Evolutionary conservation across 1,140 invertebrate species (phyloP).

Genomic region (Leptonema lineaticorne): DNA sequence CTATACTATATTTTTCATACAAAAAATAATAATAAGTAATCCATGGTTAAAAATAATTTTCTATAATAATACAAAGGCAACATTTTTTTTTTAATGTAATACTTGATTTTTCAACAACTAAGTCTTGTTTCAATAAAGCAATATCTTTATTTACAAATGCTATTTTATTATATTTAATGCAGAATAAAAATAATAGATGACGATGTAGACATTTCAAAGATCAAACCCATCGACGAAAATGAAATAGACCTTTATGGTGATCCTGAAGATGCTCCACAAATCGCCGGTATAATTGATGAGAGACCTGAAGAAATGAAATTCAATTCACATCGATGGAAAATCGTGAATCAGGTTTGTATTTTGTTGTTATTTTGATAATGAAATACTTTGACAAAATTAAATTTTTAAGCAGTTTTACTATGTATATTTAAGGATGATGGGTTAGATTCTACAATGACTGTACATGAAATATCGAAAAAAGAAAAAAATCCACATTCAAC

Average conservation of each 20-base stretch:
- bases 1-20: too few species aligned
- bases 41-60: too few species aligned
- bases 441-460: slow-evolving; percentile 45
- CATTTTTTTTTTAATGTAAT: too few species aligned
- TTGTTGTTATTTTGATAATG: neutral
- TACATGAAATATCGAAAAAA: slow-evolving; percentile 28
- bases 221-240: slow-evolving; percentile 63
- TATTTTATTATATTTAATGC: slow-evolving; percentile 41
- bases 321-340: slow-evolving; percentile 70
- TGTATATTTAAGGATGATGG: slow-evolving; percentile 52
- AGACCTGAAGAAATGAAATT: slow-evolving; percentile 68
- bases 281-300: slow-evolving; percentile 89
- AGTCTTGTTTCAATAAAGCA: too few species aligned
- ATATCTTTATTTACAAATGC: neutral
- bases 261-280: slow-evolving; percentile 84
- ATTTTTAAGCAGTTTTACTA: neutral
- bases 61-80: too few species aligned
- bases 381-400: neutral
- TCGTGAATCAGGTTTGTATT: slow-evolving; percentile 55
- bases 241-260: slow-evolving; percentile 68
- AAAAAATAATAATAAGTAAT: too few species aligned
- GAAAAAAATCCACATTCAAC: neutral
- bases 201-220: slow-evolving; percentile 70
- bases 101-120: too few species aligned
- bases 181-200: slow-evolving; percentile 90